Evolutionary conservation across 2,113 vertebrate species (phyloP).

Genomic region (Ancistrus triradiatus): DNA sequence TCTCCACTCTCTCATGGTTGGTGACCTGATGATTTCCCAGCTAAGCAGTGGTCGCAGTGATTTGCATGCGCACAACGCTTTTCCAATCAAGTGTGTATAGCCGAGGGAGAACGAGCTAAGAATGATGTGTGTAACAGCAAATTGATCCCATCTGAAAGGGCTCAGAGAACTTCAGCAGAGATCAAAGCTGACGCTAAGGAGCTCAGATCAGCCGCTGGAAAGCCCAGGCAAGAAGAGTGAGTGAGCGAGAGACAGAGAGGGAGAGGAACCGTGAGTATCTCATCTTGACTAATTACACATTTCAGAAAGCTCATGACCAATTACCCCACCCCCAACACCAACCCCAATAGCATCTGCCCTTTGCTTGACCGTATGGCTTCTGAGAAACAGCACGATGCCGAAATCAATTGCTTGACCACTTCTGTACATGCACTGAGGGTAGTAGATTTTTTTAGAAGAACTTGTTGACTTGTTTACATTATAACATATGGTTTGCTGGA

Average conservation of each 20-base stretch:
- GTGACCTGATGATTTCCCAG: conserved; percentile 10
- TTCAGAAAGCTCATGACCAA: conserved; percentile 72
- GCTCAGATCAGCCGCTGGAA: conserved; percentile 61
- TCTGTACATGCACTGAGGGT: too few relatives aligned
- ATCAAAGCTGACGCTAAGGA: conserved; percentile 68
- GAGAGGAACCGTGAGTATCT: conserved; percentile 61
- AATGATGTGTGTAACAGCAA: conserved; percentile 66
- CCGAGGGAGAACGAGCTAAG: conserved; percentile 49
- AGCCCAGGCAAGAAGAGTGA: conserved; percentile 39
- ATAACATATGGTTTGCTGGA: too few relatives aligned
- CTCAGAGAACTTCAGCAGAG: conserved; percentile 67
- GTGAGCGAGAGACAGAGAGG: conserved; percentile 28
- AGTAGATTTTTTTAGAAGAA: too few relatives aligned
- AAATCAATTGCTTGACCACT: too few relatives aligned
- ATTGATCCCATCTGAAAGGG: conserved; percentile 68
- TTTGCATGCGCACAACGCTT: conserved; percentile 42
- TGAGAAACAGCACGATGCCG: conserved; percentile 56
- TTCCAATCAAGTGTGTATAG: conserved; percentile 45
- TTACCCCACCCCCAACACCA: conserved; percentile 58
- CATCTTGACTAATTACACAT: conserved; percentile 74
- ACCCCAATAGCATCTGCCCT: conserved; percentile 70
- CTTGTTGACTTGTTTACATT: too few relatives aligned
- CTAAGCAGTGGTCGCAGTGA: conserved; percentile 34
- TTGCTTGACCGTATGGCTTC: conserved; percentile 66
- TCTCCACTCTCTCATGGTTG: not conserved